These are phyloP conservation scores for Crossocerus cetratus DNA, from an alignment of 2,888 invertebrate species.

Conservation along the genomic window DNA sequence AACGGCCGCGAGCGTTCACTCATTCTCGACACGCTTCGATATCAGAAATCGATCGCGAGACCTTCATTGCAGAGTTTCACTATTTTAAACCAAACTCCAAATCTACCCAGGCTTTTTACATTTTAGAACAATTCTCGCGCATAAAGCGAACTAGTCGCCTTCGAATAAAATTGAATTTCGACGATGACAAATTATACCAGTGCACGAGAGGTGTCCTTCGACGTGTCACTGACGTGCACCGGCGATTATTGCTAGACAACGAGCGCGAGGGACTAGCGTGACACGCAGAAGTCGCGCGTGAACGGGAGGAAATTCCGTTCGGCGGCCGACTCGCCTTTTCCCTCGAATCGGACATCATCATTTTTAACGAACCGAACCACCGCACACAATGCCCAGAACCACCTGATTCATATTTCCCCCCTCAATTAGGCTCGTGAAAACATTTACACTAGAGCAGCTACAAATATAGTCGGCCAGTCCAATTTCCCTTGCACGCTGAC, in stretches of 20 bases:
- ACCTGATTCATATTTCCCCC: no score
- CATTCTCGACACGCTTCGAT: conserved; percentile 40
- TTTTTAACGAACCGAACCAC: no score
- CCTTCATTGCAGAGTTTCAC: conserved; percentile 44
- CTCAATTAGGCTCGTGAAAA: no score
- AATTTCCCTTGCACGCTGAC: no score
- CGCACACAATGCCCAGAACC: no score
- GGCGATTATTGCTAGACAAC: conserved; percentile 8
- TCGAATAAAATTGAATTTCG: neutral
- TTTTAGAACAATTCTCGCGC: neutral
- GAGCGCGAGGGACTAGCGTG: conserved; percentile 6
- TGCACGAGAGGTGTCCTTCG: neutral
- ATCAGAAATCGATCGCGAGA: conserved; percentile 60
- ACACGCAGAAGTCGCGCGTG: neutral
- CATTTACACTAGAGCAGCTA: no score
- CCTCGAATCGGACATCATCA: no score
- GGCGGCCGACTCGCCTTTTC: no score
- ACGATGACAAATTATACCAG: neutral
- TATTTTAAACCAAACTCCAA: no score
- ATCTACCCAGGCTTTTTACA: no score
- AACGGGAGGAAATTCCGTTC: neutral
- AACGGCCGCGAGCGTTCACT: conserved; percentile 12
- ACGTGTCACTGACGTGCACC: conserved; percentile 5
- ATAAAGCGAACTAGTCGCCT: neutral
- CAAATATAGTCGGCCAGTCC: no score